Evolutionary conservation across 2,797 vertebrate species (phyloP).

Genomic region (Oreonectes daqikongensis): DNA sequence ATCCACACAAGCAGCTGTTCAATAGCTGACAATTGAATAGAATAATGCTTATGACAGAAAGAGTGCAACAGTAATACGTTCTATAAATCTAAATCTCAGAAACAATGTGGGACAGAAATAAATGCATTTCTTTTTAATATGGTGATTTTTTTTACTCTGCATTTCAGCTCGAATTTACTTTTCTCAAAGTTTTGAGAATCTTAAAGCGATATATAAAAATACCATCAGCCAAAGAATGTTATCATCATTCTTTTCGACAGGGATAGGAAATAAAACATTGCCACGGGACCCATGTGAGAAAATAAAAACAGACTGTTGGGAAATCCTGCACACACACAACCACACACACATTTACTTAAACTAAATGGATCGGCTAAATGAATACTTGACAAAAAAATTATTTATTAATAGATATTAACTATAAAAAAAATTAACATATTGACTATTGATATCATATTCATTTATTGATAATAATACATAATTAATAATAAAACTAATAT

Average conservation of each 20-base stretch:
- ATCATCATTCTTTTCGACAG: constrained; percentile 55
- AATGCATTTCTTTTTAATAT: neutral
- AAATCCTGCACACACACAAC: constrained; percentile 12
- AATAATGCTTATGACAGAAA: constrained; percentile 64
- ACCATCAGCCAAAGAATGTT: constrained; percentile 42
- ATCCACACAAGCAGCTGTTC: constrained; percentile 58
- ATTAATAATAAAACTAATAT: too few relatives aligned
- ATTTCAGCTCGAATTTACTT: constrained; percentile 20
- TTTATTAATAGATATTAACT: too few relatives aligned
- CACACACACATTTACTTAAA: neutral
- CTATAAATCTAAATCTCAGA: constrained; percentile 6
- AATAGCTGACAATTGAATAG: constrained; percentile 58
- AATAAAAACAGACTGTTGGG: constrained; percentile 55
- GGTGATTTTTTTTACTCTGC: constrained; percentile 6
- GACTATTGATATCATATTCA: too few relatives aligned
- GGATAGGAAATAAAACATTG: constrained; percentile 66
- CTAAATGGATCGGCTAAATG: neutral
- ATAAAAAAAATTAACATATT: too few relatives aligned
- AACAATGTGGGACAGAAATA: constrained; percentile 1
- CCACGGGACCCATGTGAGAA: constrained; percentile 62
- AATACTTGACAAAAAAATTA: too few relatives aligned
- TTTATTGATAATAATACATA: too few relatives aligned
- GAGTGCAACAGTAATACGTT: neutral
- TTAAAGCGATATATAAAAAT: constrained; percentile 12
- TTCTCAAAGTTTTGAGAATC: constrained; percentile 45